Percentiles rank a stretch among this genome's conserved stretches.
Conservation (phyloP, 92 coral and sea anemone species). For the Muricea muricata region DNA sequence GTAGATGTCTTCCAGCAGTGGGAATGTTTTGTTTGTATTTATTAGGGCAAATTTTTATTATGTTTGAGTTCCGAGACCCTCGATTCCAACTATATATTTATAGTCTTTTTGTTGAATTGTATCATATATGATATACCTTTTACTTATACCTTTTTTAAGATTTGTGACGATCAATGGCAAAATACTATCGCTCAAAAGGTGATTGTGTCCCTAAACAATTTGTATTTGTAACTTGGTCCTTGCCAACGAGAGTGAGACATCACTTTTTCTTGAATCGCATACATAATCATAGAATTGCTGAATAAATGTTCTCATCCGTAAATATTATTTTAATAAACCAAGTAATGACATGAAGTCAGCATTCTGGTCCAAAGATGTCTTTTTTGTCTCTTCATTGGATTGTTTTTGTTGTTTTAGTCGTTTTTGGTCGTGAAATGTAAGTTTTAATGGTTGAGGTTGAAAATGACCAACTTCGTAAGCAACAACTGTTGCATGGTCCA, state of each 20-base stretch:
- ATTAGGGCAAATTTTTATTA: too few species aligned
- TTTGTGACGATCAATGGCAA: constrained; percentile 64
- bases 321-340: neutral
- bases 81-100: too few species aligned
- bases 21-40: too few species aligned
- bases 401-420: neutral
- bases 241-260: too few species aligned
- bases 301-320: neutral
- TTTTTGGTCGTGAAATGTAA: constrained; percentile 60
- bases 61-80: too few species aligned
- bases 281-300: constrained; percentile 67
- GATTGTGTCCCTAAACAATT: too few species aligned
- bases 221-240: too few species aligned
- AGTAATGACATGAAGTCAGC: neutral
- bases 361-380: neutral
- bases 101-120: too few species aligned
- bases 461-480: constrained; percentile 96
- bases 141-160: too few species aligned
- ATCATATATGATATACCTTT: too few species aligned
- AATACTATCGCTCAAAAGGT: too few species aligned
- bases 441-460: constrained; percentile 64
- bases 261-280: constrained; percentile 81
- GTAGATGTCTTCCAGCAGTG: too few species aligned
- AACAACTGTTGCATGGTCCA: constrained; percentile 97
- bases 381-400: neutral